Evolutionary conservation across 1,140 invertebrate species (phyloP).

Genomic region (Drosophila pseudoananassae): DNA sequence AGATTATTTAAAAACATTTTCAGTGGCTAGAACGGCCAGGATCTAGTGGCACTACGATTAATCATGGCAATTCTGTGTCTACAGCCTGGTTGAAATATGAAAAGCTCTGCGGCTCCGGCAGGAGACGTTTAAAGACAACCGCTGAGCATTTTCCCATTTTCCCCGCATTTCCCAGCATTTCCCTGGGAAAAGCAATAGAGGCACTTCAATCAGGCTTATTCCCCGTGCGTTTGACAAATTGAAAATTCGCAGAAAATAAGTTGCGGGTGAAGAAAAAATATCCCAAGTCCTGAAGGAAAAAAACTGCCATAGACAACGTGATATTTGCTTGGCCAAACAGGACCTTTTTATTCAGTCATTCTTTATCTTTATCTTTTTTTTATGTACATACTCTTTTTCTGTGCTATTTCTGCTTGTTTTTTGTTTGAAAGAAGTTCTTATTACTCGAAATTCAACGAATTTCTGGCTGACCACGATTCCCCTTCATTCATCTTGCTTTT

Average conservation of each 20-base stretch:
- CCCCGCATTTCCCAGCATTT: conserved; percentile 10
- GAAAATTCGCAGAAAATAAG: conserved; percentile 70
- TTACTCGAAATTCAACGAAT: conserved; percentile 14
- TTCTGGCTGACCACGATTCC: conserved; percentile 39
- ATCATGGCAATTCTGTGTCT: conserved; percentile 69
- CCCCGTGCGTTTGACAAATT: conserved; percentile 78
- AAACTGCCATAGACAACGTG: conserved; percentile 28
- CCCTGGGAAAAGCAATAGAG: conserved; percentile 37
- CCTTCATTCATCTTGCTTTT: conserved; percentile 66
- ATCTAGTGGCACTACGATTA: conserved; percentile 53
- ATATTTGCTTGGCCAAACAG: conserved; percentile 52
- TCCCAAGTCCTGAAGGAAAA: neutral
- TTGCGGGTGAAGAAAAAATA: conserved; percentile 2
- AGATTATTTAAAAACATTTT: no score
- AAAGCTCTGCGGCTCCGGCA: conserved; percentile 11
- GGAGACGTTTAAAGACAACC: conserved; percentile 47
- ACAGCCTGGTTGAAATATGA: conserved; percentile 49
- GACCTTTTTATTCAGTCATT: conserved; percentile 19
- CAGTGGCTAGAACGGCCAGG: conserved; percentile 6
- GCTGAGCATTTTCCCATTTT: conserved; percentile 35
- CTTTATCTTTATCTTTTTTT: conserved; percentile 43
- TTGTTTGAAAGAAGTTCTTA: conserved; percentile 18
- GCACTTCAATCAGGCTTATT: conserved; percentile 78
- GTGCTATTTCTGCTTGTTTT: neutral
- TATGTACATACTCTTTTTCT: conserved; percentile 13